phyloP scores from a whole-genome alignment of 2,888 invertebrate species.

The Muscina levida region DNA sequence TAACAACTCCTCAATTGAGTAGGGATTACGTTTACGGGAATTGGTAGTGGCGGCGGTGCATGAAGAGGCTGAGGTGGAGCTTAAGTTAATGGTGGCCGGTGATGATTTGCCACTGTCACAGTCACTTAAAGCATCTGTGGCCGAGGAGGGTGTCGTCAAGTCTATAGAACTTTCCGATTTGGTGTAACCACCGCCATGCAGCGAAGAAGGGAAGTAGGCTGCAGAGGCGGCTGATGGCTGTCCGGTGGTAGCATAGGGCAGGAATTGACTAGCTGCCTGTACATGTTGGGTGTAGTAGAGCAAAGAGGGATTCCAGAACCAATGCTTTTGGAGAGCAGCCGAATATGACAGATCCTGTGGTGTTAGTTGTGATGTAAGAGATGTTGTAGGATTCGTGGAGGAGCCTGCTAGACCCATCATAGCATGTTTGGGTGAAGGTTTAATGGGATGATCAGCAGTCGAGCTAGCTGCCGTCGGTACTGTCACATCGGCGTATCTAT shows the following conservation, averaged over 20 bases:
- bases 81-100: slow-evolving; percentile 73
- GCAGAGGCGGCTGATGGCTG: slow-evolving; percentile 70
- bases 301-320: slow-evolving; percentile 80
- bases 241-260: slow-evolving; percentile 70
- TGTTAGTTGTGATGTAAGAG: slow-evolving; percentile 71
- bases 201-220: slow-evolving; percentile 68
- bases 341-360: slow-evolving; percentile 76
- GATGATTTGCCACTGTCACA: slow-evolving; percentile 80
- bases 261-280: slow-evolving; percentile 74
- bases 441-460: slow-evolving; percentile 70
- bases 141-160: slow-evolving; percentile 74
- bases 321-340: slow-evolving; percentile 77
- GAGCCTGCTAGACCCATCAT: slow-evolving; percentile 45
- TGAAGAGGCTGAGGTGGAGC: slow-evolving; percentile 43
- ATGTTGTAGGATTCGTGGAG: slow-evolving; percentile 64
- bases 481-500: slow-evolving; percentile 52
- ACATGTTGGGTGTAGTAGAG: slow-evolving; percentile 77
- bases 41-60: slow-evolving; percentile 67
- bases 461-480: not conserved
- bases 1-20: slow-evolving; percentile 91
- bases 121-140: slow-evolving; percentile 76
- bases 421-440: slow-evolving; percentile 76
- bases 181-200: slow-evolving; percentile 70
- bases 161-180: slow-evolving; percentile 79
- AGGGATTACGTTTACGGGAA: slow-evolving; percentile 86